A percentile compares a stretch with the other conserved stretches of the same genome.
These are phyloP conservation scores for Carlito syrichta DNA, from an alignment of 2,113 vertebrate species.

Conservation along the genomic window DNA sequence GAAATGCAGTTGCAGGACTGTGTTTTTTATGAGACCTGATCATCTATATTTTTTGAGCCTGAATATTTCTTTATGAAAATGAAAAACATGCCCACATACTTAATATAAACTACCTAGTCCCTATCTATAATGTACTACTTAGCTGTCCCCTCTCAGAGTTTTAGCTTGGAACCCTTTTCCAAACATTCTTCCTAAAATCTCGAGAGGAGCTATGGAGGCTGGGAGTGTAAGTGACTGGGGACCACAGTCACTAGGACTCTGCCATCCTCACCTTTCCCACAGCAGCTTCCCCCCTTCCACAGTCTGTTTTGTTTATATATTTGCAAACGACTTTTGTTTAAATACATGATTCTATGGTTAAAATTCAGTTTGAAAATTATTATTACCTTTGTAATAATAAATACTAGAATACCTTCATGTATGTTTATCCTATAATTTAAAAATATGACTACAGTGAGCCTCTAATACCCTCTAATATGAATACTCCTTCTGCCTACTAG, in stretches of 20 bases:
- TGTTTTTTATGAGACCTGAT: neutral
- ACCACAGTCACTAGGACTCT: neutral
- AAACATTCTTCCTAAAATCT: neutral
- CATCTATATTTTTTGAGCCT: neutral
- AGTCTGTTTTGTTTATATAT: neutral
- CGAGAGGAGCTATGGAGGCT: neutral
- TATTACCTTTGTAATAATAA: neutral
- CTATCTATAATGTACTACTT: neutral
- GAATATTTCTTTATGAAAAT: neutral
- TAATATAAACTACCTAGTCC: neutral
- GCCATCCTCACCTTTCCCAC: neutral
- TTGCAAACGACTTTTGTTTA: neutral
- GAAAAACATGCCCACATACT: neutral
- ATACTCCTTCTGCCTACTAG: neutral
- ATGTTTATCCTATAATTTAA: neutral
- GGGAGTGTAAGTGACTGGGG: fast-evolving
- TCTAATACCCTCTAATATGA: neutral
- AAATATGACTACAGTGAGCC: neutral
- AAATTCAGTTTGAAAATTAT: neutral
- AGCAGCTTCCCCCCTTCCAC: neutral
- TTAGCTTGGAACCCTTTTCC: neutral
- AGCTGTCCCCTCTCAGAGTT: neutral
- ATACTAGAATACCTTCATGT: neutral
- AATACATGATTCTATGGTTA: neutral
- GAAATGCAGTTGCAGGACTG: neutral